Evolutionary conservation across 2,797 vertebrate genomes (phyloP).

Genomic region (Urophycis tenuis): DNA sequence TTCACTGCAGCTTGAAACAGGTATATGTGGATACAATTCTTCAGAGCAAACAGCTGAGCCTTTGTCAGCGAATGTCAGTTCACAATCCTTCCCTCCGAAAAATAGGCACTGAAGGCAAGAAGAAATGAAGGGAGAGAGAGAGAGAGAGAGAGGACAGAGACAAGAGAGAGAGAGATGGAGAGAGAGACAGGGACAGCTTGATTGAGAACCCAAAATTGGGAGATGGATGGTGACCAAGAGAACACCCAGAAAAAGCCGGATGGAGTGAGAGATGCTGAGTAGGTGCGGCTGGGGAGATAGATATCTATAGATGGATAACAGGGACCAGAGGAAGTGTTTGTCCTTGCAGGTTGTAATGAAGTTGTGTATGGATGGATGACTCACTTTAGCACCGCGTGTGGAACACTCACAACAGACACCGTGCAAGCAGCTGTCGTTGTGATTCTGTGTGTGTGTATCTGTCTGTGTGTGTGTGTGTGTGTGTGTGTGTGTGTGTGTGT

Average conservation of each 20-base stretch:
- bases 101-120: background rate
- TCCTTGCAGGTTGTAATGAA: constrained; percentile 71
- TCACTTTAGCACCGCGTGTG: constrained; percentile 61
- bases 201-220: constrained; percentile 44
- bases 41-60: background rate
- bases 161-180: constrained; percentile 33
- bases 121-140: constrained; percentile 21
- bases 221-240: constrained; percentile 34
- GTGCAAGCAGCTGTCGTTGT: background rate
- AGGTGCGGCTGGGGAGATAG: constrained; percentile 37
- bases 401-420: constrained; percentile 55
- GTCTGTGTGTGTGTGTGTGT: constrained; percentile 31
- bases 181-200: constrained; percentile 29
- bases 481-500: background rate
- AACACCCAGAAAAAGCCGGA: constrained; percentile 50
- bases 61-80: background rate
- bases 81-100: too few species aligned
- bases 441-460: constrained; percentile 37
- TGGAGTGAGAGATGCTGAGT: constrained; percentile 35
- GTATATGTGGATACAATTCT: too few species aligned
- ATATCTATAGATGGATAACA: constrained; percentile 51
- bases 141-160: constrained; percentile 21
- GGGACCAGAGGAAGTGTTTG: constrained; percentile 63
- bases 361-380: constrained; percentile 68
- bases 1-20: background rate